phyloP scores from a whole-genome alignment of 2,797 vertebrate genomes.

The Brotula barbata region DNA sequence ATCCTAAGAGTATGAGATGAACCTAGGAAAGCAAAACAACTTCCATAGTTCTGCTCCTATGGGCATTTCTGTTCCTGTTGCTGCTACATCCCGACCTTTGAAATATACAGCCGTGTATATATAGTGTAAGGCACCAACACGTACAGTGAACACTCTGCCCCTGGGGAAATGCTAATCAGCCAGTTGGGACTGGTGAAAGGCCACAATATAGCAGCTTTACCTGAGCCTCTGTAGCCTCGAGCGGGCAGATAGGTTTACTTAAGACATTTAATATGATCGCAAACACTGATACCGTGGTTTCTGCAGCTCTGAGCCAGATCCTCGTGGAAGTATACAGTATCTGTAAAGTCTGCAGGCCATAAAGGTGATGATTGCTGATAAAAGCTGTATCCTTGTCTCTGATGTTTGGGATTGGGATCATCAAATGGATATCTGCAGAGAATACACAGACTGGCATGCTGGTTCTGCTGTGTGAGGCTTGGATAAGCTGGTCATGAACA shows the following conservation, averaged over 20 bases:
- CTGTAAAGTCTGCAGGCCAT: constrained; percentile 21
- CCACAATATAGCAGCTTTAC: constrained; percentile 32
- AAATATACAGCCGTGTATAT: constrained; percentile 27
- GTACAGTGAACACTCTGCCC: constrained; percentile 30
- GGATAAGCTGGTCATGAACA: too few species aligned
- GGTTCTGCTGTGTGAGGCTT: too few species aligned
- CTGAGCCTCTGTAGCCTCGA: constrained; percentile 37
- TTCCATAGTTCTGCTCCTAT: too few species aligned
- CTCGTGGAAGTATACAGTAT: constrained; percentile 28
- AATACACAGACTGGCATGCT: neutral
- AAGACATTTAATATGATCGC: constrained; percentile 57
- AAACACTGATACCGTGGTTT: constrained; percentile 45
- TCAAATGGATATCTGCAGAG: constrained; percentile 4
- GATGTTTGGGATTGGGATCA: constrained; percentile 9
- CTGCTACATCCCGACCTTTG: constrained; percentile 30
- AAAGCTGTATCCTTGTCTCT: neutral
- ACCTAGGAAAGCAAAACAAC: too few species aligned
- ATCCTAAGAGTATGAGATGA: too few species aligned
- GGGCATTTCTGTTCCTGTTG: too few species aligned
- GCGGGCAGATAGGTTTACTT: constrained; percentile 48
- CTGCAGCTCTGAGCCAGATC: constrained; percentile 38
- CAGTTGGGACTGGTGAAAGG: constrained; percentile 36
- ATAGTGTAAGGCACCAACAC: constrained; percentile 11
- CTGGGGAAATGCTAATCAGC: constrained; percentile 52
- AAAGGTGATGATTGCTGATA: constrained; percentile 34